A percentile compares a stretch with the other conserved stretches of the same genome.
phyloP scores from a whole-genome alignment of 92 coral and sea anemone genomes.

The Epizoanthus illoricatus region DNA sequence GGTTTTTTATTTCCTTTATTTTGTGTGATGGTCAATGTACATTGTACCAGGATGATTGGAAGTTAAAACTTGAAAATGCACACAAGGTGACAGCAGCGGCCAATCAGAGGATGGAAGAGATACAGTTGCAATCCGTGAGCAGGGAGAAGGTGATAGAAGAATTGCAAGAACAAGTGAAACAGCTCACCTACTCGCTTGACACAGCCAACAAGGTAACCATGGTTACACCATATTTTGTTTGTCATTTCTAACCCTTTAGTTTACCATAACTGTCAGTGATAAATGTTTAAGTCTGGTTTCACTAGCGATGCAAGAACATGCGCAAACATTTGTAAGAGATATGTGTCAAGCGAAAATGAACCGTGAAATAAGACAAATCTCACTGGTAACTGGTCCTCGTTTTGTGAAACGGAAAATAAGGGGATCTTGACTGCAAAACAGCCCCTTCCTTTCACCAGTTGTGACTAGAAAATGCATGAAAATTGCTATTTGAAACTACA shows the following conservation, averaged over 20 bases:
- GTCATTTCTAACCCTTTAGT: background rate
- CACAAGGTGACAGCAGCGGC: conserved; percentile 59
- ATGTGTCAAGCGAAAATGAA: too few relatives aligned
- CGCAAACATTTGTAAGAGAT: too few relatives aligned
- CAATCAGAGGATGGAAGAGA: conserved; percentile 66
- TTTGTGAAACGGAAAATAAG: too few relatives aligned
- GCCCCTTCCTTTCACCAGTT: too few relatives aligned
- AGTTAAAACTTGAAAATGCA: conserved; percentile 63
- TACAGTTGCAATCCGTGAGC: conserved; percentile 46
- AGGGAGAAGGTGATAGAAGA: conserved; percentile 51
- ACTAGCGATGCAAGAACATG: too few relatives aligned
- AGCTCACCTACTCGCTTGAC: conserved; percentile 55
- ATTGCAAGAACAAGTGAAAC: conserved; percentile 71
- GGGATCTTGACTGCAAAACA: too few relatives aligned
- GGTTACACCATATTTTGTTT: background rate
- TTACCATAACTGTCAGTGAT: too few relatives aligned
- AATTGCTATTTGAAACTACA: too few relatives aligned
- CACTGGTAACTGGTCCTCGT: too few relatives aligned
- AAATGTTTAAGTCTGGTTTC: too few relatives aligned
- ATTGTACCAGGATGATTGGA: conserved; percentile 40
- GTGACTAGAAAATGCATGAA: too few relatives aligned
- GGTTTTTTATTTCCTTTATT: background rate
- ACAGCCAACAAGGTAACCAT: conserved; percentile 61
- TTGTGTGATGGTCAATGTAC: background rate
- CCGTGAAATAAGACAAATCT: too few relatives aligned